phyloP scores from a whole-genome alignment of 2,888 invertebrate genomes.

The Lepeophtheirus nordmannii region DNA sequence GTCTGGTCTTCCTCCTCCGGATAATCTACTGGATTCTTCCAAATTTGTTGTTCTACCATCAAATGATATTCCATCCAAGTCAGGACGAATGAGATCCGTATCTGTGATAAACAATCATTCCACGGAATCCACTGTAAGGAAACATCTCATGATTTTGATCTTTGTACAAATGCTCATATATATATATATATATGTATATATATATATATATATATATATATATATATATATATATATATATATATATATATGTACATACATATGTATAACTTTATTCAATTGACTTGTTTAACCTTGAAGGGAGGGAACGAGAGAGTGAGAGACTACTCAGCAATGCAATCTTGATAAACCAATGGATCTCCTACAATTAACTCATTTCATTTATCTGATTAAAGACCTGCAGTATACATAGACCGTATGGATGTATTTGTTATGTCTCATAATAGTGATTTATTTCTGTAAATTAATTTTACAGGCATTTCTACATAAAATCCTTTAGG shows the following conservation, averaged over 20 bases:
- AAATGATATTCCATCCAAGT: not conserved
- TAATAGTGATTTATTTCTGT: no score
- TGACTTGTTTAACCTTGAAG: no score
- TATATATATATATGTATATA: constrained; percentile 1
- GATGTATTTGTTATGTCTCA: no score
- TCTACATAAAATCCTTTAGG: no score
- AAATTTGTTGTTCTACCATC: not conserved
- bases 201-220: not conserved
- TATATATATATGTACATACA: not conserved
- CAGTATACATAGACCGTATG: no score
- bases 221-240: constrained; percentile 2
- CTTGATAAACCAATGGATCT: no score
- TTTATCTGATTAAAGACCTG: no score
- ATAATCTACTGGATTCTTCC: not conserved
- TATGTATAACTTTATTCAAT: not conserved
- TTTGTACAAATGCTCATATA: not conserved
- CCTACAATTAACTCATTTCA: no score
- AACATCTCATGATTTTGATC: no score
- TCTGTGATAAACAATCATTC: constrained; percentile 4
- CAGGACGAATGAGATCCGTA: not conserved
- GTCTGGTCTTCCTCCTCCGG: not conserved
- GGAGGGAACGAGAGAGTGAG: no score
- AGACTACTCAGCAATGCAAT: no score
- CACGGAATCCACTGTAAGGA: not conserved
- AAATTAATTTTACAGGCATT: no score